These are phyloP conservation scores for Tipula lateralis DNA, from an alignment of 2,888 invertebrate genomes.

Conservation along the genomic window DNA sequence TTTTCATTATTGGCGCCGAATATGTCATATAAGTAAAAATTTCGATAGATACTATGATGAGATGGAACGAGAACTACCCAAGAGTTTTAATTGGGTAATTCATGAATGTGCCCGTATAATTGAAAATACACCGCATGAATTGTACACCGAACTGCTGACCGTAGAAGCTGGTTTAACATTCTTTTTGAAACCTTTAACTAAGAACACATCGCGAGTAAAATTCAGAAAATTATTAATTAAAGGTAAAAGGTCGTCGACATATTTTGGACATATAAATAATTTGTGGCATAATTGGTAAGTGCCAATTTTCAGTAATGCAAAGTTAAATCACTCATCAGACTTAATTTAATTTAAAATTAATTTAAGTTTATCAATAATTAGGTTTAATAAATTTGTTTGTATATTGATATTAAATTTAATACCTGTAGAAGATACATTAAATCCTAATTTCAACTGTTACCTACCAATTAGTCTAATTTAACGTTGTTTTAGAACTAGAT, in stretches of 20 bases:
- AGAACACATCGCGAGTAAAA: not conserved
- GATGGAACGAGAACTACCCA: conserved; percentile 41
- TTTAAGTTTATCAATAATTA: no score
- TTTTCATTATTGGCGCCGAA: conserved; percentile 46
- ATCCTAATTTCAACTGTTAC: no score
- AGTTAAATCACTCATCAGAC: not conserved
- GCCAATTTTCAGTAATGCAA: not conserved
- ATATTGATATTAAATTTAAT: no score
- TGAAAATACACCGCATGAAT: conserved; percentile 39
- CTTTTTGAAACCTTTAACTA: not conserved
- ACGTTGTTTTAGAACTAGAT: no score
- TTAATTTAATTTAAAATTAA: not conserved
- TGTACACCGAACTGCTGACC: conserved; percentile 44
- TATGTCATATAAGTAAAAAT: conserved; percentile 30
- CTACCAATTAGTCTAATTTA: no score
- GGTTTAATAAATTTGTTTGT: no score
- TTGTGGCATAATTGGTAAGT: not conserved
- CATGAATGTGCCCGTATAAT: conserved; percentile 45
- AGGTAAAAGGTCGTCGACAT: not conserved
- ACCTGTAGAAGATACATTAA: no score
- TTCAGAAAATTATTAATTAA: not conserved
- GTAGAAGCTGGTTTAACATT: conserved; percentile 39
- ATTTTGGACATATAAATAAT: not conserved
- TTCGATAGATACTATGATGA: conserved; percentile 37
- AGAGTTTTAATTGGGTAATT: conserved; percentile 46